These are phyloP conservation scores for Rhyacichthys aspro DNA, from an alignment of 2,797 vertebrate genomes.

Conservation along the genomic window DNA sequence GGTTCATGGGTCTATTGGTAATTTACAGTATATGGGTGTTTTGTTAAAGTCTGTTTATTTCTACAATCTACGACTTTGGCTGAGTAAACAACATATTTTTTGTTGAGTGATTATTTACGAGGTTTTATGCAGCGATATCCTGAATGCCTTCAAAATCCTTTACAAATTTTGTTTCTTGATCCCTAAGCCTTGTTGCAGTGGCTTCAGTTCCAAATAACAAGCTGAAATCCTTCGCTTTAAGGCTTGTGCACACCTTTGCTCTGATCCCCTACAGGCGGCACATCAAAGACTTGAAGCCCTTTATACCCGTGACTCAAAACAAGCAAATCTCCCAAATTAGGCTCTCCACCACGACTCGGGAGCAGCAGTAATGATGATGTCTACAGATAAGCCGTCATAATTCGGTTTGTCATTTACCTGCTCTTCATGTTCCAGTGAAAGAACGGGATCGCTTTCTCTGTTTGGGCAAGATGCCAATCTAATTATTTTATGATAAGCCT, in stretches of 20 bases:
- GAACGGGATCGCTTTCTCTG: slow-evolving; percentile 51
- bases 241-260: slow-evolving; percentile 1
- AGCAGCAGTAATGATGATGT: slow-evolving; percentile 30
- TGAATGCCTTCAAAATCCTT: background rate
- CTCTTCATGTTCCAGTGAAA: slow-evolving; percentile 43
- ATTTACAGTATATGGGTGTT: no score
- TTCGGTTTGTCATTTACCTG: slow-evolving; percentile 56
- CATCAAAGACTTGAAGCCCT: slow-evolving; percentile 1
- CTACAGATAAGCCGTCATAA: slow-evolving; percentile 42
- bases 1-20: no score
- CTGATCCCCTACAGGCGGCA: background rate
- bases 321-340: slow-evolving; percentile 5
- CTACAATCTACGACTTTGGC: no score
- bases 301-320: background rate
- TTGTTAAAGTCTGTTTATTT: no score
- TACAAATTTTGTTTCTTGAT: slow-evolving; percentile 1
- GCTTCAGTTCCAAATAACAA: slow-evolving; percentile 3
- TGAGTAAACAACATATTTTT: no score
- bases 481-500: slow-evolving; percentile 69
- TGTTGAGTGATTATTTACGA: background rate
- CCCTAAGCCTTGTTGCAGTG: background rate
- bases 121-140: background rate
- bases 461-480: slow-evolving; percentile 61
- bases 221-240: background rate
- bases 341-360: slow-evolving; percentile 8